Base-by-base conservation (phyloP, 2,797 vertebrate species). In the Typhlichthys eigenmanni region DNA sequence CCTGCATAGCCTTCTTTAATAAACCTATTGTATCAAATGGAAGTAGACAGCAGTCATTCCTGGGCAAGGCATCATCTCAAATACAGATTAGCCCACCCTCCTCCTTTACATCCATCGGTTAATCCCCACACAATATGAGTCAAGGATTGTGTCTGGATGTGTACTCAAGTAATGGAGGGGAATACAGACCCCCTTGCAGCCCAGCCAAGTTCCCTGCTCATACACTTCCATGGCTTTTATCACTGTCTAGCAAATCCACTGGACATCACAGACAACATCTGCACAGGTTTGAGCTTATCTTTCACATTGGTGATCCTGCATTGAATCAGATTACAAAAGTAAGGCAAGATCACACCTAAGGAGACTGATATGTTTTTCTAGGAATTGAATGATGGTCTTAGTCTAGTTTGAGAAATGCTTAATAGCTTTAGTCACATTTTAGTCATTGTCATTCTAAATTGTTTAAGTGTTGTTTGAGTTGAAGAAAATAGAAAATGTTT, bases 121-220 rank as follows among this genome's bases (percentile, higher is more conserved):
- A 86, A 84, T 86, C 81, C 78, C 51, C 64, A 72, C 75, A 87
- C 85, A 88, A 87, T 83, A 72, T 75, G 50, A 66, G 62, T 53
- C 57, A 52, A 55, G 79, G 85, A 81, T 85, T 83, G 64, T 64
- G 61, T 19, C 73, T 61, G 75, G 66, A 58, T 87, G 87, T 89
- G 82, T 87, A 47, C 83, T 79, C 59, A 85, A 77, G 84, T 83
- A 84, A 89, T 83, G 79, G 74, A 72, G 64, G 78, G 72, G 50
- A 43, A 68, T 72, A 72, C 47, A 46, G 24, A 60, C 47, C 3
- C 19, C 13, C 17, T 14, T 49, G 46, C n/a, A 64, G 19, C 54
- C 55, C 50, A 55, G 60, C 43, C 6, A 47, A 43, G 45, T 66
- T 66, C 76, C 62, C 13, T 53, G 62, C 75, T 53, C 58, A 2